A percentile compares a stretch with the other conserved stretches of the same genome.
Evolutionary conservation across 35 echinoderm and acorn worm genomes (phyloP).

Genomic region (Amphiura filiformis): DNA sequence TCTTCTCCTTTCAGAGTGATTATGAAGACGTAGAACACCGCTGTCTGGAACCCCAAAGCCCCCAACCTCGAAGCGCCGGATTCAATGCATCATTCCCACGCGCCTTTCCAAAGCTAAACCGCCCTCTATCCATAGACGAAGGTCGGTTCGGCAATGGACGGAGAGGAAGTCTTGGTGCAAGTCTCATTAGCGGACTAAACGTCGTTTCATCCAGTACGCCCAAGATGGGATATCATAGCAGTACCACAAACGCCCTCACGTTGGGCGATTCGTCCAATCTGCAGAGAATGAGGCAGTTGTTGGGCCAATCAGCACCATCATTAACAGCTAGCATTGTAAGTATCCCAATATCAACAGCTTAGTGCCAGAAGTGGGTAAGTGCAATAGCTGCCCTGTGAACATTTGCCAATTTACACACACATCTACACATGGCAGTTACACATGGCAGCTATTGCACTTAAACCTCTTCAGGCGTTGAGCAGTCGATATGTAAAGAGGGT

Average conservation of each 20-base stretch:
- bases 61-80: slow-evolving; percentile 69
- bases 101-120: slow-evolving; percentile 56
- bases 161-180: slow-evolving; percentile 66
- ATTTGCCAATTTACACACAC: no score
- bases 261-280: slow-evolving; percentile 83
- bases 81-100: slow-evolving; percentile 83
- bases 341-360: no score
- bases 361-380: no score
- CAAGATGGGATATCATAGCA: slow-evolving; percentile 73
- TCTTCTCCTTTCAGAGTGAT: slow-evolving; percentile 63
- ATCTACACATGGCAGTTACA: no score
- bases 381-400: no score
- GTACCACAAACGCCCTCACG: slow-evolving; percentile 90
- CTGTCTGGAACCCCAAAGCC: slow-evolving; percentile 28
- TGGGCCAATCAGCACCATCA: slow-evolving; percentile 95
- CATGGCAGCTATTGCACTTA: no score
- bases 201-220: slow-evolving; percentile 19
- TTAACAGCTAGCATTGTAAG: slow-evolving; percentile 93
- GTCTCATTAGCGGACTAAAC: slow-evolving; percentile 17
- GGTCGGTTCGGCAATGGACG: slow-evolving; percentile 58
- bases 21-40: slow-evolving; percentile 71
- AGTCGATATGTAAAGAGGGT: no score
- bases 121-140: slow-evolving; percentile 91
- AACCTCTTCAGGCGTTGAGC: no score
- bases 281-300: slow-evolving; percentile 76